These are phyloP conservation scores for Drosophila melanogaster DNA, from an alignment of 1,140 invertebrate genomes.

Conservation along the genomic window Release_6_plus_ISO1_MT NC_004354.4:7748501-7749000, in stretches of 20 bases:
- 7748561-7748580: conserved; percentile 32
- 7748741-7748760: conserved; percentile 68
- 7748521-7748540: conserved; percentile 59
- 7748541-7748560: conserved; percentile 51
- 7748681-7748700: conserved; percentile 58
- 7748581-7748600: conserved; percentile 62
- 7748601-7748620: conserved; percentile 1
- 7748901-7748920: conserved; percentile 80
- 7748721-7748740: conserved; percentile 73
- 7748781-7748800: neutral
- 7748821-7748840: neutral
- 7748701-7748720: conserved; percentile 21
- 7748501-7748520: neutral
- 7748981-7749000: conserved; percentile 51
- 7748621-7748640: conserved; percentile 38
- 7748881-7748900: conserved; percentile 76
- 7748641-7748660: conserved; percentile 9
- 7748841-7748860: conserved; percentile 41
- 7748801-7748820: neutral
- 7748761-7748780: conserved; percentile 67
- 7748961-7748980: conserved; percentile 78
- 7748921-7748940: conserved; percentile 29
- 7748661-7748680: conserved; percentile 54
- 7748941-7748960: conserved; percentile 52
- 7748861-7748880: conserved; percentile 74